Evolutionary conservation across 2,888 invertebrate species (phyloP).

Genomic region (Apocheima hispidaria): DNA sequence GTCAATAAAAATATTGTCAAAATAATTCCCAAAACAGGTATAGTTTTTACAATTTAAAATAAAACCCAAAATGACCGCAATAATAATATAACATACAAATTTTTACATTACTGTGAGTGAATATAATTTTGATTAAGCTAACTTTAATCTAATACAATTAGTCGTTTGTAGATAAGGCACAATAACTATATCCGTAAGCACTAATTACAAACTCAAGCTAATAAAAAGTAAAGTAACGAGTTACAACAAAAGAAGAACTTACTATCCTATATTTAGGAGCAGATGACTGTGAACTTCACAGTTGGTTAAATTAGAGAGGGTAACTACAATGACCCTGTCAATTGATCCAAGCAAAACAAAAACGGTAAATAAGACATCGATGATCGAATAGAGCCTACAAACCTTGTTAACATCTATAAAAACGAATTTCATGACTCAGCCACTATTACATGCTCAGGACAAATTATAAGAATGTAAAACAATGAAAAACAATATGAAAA

Average conservation of each 20-base stretch:
- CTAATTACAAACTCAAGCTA: neutral
- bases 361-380: conserved; percentile 54
- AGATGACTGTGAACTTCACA: conserved; percentile 21
- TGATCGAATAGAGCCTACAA: conserved; percentile 48
- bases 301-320: conserved; percentile 12
- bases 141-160: conserved; percentile 15
- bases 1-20: no score
- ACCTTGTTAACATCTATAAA: conserved; percentile 21
- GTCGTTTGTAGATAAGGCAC: conserved; percentile 11
- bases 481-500: conserved; percentile 37
- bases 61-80: no score
- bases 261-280: conserved; percentile 7
- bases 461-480: conserved; percentile 39
- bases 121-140: neutral
- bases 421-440: conserved; percentile 55
- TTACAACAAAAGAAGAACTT: neutral
- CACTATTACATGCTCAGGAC: neutral
- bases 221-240: neutral
- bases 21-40: no score
- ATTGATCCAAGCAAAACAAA: conserved; percentile 61
- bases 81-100: neutral
- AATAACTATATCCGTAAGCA: conserved; percentile 12
- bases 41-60: no score
- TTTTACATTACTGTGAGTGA: neutral
- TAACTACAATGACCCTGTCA: conserved; percentile 53